Percentiles rank a stretch among this genome's conserved stretches.
These are phyloP conservation scores for Dolomedes plantarius DNA, from an alignment of 2,888 invertebrate species.

Conservation along the genomic window DNA sequence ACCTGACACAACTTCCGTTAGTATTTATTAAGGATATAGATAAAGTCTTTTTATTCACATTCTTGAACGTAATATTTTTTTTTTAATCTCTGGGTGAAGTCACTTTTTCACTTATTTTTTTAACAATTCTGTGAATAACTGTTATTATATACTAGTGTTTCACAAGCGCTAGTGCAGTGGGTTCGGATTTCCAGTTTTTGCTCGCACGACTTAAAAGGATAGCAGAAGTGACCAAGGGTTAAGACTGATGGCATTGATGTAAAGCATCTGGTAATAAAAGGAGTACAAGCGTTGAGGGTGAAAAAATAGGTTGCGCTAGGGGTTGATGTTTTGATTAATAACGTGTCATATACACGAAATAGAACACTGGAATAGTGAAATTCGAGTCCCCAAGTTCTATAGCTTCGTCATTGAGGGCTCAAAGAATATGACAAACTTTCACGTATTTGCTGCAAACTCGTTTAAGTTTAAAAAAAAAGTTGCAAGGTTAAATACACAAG, in stretches of 20 bases:
- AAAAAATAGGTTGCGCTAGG: background rate
- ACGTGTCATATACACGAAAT: background rate
- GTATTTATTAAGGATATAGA: background rate
- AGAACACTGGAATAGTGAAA: background rate
- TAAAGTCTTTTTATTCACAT: background rate
- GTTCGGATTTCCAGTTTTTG: background rate
- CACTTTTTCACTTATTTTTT: background rate
- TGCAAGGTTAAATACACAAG: too few relatives aligned
- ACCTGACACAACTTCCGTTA: background rate
- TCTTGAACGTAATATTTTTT: background rate
- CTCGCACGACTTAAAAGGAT: background rate
- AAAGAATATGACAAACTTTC: too few relatives aligned
- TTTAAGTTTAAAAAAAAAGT: too few relatives aligned
- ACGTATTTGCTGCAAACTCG: too few relatives aligned
- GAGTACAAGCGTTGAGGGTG: background rate
- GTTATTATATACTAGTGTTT: background rate
- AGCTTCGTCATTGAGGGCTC: background rate
- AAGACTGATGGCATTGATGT: slow-evolving; percentile 2
- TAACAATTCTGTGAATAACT: background rate
- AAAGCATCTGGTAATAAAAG: slow-evolving; percentile 9
- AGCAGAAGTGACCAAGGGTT: background rate
- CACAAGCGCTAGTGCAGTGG: background rate
- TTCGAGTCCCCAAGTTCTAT: background rate
- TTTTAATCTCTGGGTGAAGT: too few relatives aligned
- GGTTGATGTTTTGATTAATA: background rate